phyloP scores from a whole-genome alignment of 2,113 vertebrate species.

The Meles meles region DNA sequence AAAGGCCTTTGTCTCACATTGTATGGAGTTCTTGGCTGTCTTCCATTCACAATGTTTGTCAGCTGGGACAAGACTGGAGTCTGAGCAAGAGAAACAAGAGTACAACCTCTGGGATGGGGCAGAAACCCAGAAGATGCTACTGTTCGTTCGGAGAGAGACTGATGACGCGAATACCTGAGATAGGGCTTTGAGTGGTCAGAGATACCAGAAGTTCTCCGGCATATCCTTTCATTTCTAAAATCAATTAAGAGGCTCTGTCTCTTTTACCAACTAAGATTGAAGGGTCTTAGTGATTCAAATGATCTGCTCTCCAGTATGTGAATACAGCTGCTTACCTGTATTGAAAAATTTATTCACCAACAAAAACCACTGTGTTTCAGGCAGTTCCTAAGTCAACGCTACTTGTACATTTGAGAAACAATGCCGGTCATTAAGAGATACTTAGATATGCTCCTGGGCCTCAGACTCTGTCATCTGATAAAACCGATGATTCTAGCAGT shows the following conservation, averaged over 20 bases:
- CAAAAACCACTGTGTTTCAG: not conserved
- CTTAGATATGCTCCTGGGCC: not conserved
- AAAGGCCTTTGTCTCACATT: conserved; percentile 71
- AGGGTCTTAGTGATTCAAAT: not conserved
- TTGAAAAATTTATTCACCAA: not conserved
- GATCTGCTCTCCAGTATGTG: not conserved
- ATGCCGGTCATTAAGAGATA: not conserved
- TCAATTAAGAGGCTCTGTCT: not conserved
- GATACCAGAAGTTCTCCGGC: not conserved
- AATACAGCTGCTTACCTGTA: not conserved
- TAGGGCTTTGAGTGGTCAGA: not conserved
- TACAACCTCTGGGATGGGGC: conserved; percentile 52
- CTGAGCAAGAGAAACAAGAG: conserved; percentile 60
- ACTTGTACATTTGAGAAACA: not conserved
- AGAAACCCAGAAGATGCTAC: conserved; percentile 72
- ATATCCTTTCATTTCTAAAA: not conserved
- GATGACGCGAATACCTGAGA: conserved; percentile 32
- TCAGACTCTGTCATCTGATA: not conserved
- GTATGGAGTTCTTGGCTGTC: conserved; percentile 72
- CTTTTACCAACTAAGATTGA: not conserved
- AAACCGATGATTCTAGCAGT: not conserved
- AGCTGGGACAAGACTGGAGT: conserved; percentile 56
- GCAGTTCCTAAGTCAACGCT: not conserved
- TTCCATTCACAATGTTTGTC: conserved; percentile 71
- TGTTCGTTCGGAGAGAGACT: conserved; percentile 52